A percentile compares a stretch with the other conserved stretches of the same genome.
These are phyloP conservation scores for Catostomus latipinnis DNA, from an alignment of 2,797 vertebrate species.

Conservation along the genomic window DNA sequence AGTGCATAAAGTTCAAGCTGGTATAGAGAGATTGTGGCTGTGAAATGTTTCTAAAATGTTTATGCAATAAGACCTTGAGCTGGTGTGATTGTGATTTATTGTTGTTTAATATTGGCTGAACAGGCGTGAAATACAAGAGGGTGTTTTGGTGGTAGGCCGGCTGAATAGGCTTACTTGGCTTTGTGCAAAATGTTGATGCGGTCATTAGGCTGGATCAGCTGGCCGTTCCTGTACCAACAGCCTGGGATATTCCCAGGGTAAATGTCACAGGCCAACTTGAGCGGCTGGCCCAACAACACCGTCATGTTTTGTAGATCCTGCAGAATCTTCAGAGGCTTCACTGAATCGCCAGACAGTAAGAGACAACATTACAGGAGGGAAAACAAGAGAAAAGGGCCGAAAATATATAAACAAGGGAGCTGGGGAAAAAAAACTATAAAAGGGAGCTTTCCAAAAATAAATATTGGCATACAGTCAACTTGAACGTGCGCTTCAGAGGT, in stretches of 20 bases:
- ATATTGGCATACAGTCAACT: constrained; percentile 84
- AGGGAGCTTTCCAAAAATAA: background rate
- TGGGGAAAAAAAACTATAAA: background rate
- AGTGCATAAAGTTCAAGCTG: too few relatives aligned
- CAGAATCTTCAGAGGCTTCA: constrained; percentile 92
- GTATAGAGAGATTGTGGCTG: too few relatives aligned
- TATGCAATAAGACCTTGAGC: background rate
- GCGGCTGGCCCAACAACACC: constrained; percentile 87
- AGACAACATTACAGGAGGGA: background rate
- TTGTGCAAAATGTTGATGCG: constrained; percentile 89
- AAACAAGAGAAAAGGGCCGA: background rate
- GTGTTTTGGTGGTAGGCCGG: background rate
- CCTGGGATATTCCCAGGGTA: constrained; percentile 88
- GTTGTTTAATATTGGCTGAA: background rate
- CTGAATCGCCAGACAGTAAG: constrained; percentile 67
- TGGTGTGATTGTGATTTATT: background rate
- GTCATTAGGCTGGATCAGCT: constrained; percentile 88
- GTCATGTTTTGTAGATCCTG: constrained; percentile 87
- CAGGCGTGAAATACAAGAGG: background rate
- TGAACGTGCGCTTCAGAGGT: constrained; percentile 86
- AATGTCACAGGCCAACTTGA: constrained; percentile 94
- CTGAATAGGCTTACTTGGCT: constrained; percentile 79
- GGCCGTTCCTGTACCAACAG: constrained; percentile 96
- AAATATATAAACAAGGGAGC: background rate
- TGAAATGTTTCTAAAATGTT: too few relatives aligned